A percentile compares a stretch with the other conserved stretches of the same genome.
Conservation (phyloP, 2,797 vertebrate genomes). For the Brotula barbata region DNA sequence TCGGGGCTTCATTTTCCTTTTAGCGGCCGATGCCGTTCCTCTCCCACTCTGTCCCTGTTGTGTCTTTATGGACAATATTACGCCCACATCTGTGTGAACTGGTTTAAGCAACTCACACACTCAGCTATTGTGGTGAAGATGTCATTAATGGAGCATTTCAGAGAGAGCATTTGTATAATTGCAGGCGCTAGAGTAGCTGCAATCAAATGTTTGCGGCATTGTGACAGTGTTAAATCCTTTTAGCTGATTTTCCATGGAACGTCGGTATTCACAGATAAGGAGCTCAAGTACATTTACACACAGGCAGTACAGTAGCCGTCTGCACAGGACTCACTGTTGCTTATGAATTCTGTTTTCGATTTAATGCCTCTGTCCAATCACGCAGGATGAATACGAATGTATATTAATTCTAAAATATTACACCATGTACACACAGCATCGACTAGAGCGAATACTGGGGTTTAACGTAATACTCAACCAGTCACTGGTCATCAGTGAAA, state of each 20-base stretch:
- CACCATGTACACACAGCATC: too few relatives aligned
- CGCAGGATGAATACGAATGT: too few relatives aligned
- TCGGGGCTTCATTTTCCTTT: conserved; percentile 10
- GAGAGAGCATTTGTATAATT: background rate
- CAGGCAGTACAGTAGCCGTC: background rate
- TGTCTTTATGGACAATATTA: background rate
- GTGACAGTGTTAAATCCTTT: conserved; percentile 6
- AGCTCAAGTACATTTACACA: background rate
- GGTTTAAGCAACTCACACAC: conserved; percentile 7
- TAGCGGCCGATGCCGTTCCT: background rate
- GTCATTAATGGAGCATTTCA: background rate
- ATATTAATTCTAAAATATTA: too few relatives aligned
- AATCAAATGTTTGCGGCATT: background rate
- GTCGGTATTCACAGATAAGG: background rate
- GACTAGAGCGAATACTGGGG: too few relatives aligned
- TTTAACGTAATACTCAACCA: too few relatives aligned
- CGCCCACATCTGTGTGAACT: conserved; percentile 3
- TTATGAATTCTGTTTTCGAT: too few relatives aligned
- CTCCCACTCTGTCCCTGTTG: background rate
- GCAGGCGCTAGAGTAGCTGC: background rate
- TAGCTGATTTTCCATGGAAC: background rate
- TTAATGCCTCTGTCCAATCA: too few relatives aligned
- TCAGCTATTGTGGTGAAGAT: background rate
- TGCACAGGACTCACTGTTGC: too few relatives aligned
- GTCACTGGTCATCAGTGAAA: too few relatives aligned